Conservation (phyloP, 2,888 invertebrate genomes). For the Agonopterix alstromeriana region DNA sequence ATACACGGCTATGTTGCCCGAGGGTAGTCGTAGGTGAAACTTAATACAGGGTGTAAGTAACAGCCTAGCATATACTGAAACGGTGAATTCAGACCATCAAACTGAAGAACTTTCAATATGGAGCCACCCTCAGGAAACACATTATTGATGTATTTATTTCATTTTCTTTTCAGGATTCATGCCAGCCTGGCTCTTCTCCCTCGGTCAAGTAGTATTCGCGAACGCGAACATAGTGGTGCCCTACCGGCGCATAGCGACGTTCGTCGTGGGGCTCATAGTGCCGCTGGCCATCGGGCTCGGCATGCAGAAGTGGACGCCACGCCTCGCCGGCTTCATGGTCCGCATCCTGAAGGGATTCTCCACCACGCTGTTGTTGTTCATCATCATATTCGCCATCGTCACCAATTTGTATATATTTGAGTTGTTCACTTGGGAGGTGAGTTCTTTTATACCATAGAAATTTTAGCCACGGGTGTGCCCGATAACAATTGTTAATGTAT, state of each 20-base stretch:
- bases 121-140: too few relatives aligned
- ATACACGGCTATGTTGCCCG: too few relatives aligned
- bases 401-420: conserved; percentile 94
- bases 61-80: too few relatives aligned
- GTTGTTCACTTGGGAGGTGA: conserved; percentile 91
- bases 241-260: conserved; percentile 83
- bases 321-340: conserved; percentile 82
- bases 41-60: too few relatives aligned
- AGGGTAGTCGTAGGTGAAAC: too few relatives aligned
- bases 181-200: conserved; percentile 93
- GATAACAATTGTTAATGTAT: too few relatives aligned
- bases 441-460: conserved; percentile 22
- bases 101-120: too few relatives aligned
- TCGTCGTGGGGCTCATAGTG: conserved; percentile 85
- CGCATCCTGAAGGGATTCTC: conserved; percentile 91
- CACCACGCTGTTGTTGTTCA: conserved; percentile 85
- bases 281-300: conserved; percentile 78
- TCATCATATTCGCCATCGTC: conserved; percentile 89
- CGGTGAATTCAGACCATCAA: too few relatives aligned
- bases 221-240: conserved; percentile 85
- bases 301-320: conserved; percentile 83
- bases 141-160: background rate
- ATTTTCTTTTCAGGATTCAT: conserved; percentile 80
- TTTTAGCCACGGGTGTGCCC: too few relatives aligned
- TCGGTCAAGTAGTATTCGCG: conserved; percentile 86